Evolutionary conservation across 1,140 invertebrate species (phyloP).

Genomic region (Zaprionus inermis): DNA sequence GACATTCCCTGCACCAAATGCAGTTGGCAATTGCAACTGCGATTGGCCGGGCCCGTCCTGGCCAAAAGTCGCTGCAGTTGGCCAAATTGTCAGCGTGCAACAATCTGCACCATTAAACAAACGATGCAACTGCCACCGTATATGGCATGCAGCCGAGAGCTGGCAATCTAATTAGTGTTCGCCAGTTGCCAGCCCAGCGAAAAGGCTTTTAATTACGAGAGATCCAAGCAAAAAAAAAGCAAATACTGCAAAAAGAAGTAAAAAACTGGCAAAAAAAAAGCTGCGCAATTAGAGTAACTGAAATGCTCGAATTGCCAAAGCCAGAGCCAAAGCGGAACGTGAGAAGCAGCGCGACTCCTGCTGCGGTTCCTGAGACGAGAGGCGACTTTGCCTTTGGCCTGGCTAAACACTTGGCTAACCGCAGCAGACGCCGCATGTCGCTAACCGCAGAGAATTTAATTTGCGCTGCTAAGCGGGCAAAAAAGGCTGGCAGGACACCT

Average conservation of each 20-base stretch:
- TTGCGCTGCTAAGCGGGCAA: slow-evolving; percentile 48
- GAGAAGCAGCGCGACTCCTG: slow-evolving; percentile 53
- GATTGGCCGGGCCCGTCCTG: slow-evolving; percentile 18
- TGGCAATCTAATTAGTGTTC: slow-evolving; percentile 80
- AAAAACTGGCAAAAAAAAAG: slow-evolving; percentile 15
- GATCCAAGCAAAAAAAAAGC: slow-evolving; percentile 25
- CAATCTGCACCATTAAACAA: slow-evolving; percentile 80
- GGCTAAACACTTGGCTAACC: slow-evolving; percentile 67
- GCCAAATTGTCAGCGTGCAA: slow-evolving; percentile 78
- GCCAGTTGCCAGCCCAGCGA: slow-evolving; percentile 43
- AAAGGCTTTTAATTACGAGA: slow-evolving; percentile 71
- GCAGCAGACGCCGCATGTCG: slow-evolving; percentile 71
- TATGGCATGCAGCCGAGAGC: slow-evolving; percentile 55
- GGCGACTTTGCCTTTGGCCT: neutral
- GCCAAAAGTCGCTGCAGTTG: slow-evolving; percentile 36
- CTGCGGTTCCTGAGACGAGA: slow-evolving; percentile 46
- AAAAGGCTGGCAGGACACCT: slow-evolving; percentile 55
- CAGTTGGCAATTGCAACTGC: slow-evolving; percentile 32
- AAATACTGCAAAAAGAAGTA: neutral
- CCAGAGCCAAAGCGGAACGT: slow-evolving; percentile 57
- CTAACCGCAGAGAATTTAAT: slow-evolving; percentile 82
- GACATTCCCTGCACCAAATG: slow-evolving; percentile 49
- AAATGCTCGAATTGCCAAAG: slow-evolving; percentile 31
- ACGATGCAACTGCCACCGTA: slow-evolving; percentile 70
- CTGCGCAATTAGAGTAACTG: slow-evolving; percentile 70